These are phyloP conservation scores for Epinephelus coioides DNA, from an alignment of 2,797 vertebrate species.

Conservation along the genomic window DNA sequence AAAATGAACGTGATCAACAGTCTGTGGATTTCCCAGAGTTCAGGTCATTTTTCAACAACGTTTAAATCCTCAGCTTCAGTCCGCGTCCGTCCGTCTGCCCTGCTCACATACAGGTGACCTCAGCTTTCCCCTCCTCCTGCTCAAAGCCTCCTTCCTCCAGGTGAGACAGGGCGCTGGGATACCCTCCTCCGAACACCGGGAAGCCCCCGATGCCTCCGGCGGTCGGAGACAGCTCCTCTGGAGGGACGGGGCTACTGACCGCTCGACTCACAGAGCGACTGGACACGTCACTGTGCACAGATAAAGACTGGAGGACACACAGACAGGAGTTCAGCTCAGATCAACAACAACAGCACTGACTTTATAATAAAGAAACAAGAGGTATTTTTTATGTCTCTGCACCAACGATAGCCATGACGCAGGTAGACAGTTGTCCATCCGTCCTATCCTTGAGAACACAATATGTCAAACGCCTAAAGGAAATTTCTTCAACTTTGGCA, in stretches of 20 bases:
- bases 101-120: conserved; percentile 95
- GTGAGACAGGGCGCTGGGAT: conserved; percentile 87
- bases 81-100: background rate
- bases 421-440: no score
- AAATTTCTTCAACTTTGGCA: no score
- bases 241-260: conserved; percentile 42
- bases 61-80: conserved; percentile 4
- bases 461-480: no score
- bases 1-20: conserved; percentile 6
- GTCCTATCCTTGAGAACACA: no score
- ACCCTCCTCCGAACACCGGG: conserved; percentile 87
- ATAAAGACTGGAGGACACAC: conserved; percentile 54
- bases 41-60: background rate
- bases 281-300: conserved; percentile 63
- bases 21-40: conserved; percentile 1
- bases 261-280: conserved; percentile 73
- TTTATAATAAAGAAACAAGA: background rate
- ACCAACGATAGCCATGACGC: no score
- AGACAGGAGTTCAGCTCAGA: background rate
- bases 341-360: no score
- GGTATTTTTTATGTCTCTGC: no score
- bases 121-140: conserved; percentile 94
- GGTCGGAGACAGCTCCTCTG: conserved; percentile 66
- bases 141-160: conserved; percentile 94
- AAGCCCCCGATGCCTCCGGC: conserved; percentile 85